Base-by-base conservation (phyloP, 2,797 vertebrate species). In the Phalanger gymnotis region DNA sequence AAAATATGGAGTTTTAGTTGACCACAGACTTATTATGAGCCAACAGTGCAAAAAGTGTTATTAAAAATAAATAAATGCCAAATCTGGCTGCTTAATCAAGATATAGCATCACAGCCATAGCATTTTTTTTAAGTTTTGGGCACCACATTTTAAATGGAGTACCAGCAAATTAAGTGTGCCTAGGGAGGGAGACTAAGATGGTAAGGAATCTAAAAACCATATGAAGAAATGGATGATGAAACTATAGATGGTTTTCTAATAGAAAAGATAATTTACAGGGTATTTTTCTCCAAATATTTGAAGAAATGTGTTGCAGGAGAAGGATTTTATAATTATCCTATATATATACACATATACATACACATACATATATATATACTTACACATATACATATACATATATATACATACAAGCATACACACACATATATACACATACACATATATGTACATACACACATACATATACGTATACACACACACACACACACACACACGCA, bases 261-360 rank as follows among this genome's bases (percentile, higher is more conserved):
- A 95, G 61, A 92, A 91, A 81, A 93, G 89, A 89, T 27, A 40
- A 92, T 90, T 92, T n/a, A 47, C 89, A 87, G 93, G 30, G 9
- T 28, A 66, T 31, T 55, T 94, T 5, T 31, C 30, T 73, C 94
- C 90, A 95, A 92, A 94, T 7, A 52, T 90, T 28, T 47, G 7
- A 54, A 95, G 57, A 47, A 34, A 66, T 61, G 53, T 91, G 34
- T 91, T 91, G 0, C 95, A 40, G 54, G 90, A 92, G 47, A 31
- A 16, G 28, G 34, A 28, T 47, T 87, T 57, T 14, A 34, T 61
- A 91, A 5, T 31, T 87, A 4, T 6, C 61, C n/a, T 90, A n/a
- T n/a, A n/a, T n/a, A n/a, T n/a, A n/a, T n/a, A n/a, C n/a, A n/a
- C n/a, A n/a, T n/a, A n/a, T n/a, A n/a, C n/a, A n/a, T n/a, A n/a